Evolutionary conservation across 2,888 invertebrate species (phyloP), one percentile per base, ranked within the genome.

Genomic region (Sarcophaga carnaria): DNA sequence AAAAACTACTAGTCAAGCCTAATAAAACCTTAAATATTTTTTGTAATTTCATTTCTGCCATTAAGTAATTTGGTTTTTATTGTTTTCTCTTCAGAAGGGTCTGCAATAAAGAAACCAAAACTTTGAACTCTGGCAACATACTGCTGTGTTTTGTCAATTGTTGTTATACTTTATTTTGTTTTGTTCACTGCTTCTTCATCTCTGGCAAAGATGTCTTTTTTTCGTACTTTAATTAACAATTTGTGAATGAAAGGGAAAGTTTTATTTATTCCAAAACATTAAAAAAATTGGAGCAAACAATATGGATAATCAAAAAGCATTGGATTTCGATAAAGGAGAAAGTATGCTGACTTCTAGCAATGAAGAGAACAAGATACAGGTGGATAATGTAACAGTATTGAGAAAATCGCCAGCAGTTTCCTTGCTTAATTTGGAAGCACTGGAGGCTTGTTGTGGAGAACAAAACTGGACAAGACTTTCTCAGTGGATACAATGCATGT

Each of bases 401-500:
- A 74, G 14, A 54, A 83, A 76, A 62, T 66, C 70, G 60, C 49
- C 82, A n/a, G 11, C 69, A 25, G 54, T 74, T 2, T 80, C 77
- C 49, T 70, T 64, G n/a, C n/a, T 63, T 12, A 86, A 76, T 64
- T 64, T 77, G 62, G 60, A 72, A 67, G 72, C 81, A 27, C 27
- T 60, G 6, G 78, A 87, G 66, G 11, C 69, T 47, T 17, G 14
- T 17, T 70, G 45, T 62, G 54, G 14, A 63, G 12, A 11, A 25
- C 12, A 60, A 72, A 89, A 92, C 80, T 97, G 97, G 97, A 95
- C 96, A 91, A 95, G 95, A 91, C 96, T 97, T 93, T 96, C 96
- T 81, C 97, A 98, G 93, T 99, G 99, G 99, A 95, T 99, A 89
- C 97, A 99, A 93, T 99, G 99, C 92, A 97, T 99, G 90, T 99